Percentiles rank a stretch among this genome's conserved stretches.
Conservation (phyloP, 2,797 vertebrate species). For the Uromys caudimaculatus region DNA sequence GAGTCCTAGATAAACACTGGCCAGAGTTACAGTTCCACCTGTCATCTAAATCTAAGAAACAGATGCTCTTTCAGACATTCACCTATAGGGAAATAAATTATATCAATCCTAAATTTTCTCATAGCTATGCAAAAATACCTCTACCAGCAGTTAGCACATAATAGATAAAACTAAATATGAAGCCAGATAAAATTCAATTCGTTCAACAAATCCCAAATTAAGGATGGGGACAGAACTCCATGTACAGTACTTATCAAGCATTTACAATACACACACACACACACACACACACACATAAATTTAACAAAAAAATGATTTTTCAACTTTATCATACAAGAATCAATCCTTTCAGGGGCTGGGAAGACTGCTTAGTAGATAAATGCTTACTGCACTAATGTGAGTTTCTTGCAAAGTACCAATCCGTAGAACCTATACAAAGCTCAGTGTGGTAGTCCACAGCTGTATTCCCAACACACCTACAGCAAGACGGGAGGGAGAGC, state of each 20-base stretch:
- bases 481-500: background rate
- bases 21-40: background rate
- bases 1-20: background rate
- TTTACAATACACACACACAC: background rate
- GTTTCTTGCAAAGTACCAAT: background rate
- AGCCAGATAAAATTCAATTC: background rate
- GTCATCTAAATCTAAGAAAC: background rate
- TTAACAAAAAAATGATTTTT: background rate
- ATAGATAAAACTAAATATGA: constrained; percentile 27
- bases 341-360: background rate
- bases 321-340: background rate
- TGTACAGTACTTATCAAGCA: background rate
- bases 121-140: background rate
- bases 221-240: background rate
- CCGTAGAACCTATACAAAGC: background rate
- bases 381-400: too few species aligned
- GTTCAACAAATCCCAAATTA: background rate
- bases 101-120: background rate
- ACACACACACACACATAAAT: background rate
- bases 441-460: background rate
- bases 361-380: background rate
- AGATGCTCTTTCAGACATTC: background rate
- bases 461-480: background rate
- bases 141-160: background rate
- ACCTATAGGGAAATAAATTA: background rate